Evolutionary conservation across 2,888 invertebrate species (phyloP).

Genomic region (Cantharis rufa): DNA sequence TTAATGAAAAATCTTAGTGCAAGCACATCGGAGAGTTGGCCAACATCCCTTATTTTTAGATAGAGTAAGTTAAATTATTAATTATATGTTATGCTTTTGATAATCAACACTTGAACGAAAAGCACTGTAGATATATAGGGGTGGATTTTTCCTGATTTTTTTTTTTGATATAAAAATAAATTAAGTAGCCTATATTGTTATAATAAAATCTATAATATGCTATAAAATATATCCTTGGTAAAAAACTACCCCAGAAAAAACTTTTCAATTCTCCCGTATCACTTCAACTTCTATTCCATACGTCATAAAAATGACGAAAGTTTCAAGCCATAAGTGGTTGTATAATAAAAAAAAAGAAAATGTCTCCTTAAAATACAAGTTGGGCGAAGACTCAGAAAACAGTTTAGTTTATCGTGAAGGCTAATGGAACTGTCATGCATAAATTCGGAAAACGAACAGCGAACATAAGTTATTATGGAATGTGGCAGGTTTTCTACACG

Average conservation of each 20-base stretch:
- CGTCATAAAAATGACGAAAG: constrained; percentile 1
- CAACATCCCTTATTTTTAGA: not conserved
- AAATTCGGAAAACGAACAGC: not conserved
- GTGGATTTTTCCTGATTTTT: not conserved
- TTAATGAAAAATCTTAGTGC: not conserved
- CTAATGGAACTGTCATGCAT: constrained; percentile 1
- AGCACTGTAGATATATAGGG: not conserved
- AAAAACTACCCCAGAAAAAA: not conserved
- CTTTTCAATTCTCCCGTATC: not conserved
- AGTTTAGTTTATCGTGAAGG: not conserved
- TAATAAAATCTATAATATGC: not conserved
- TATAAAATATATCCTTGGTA: not conserved
- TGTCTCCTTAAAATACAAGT: constrained; percentile 5
- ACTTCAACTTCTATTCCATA: constrained; percentile 1
- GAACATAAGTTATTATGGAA: not conserved
- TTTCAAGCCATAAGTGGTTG: not conserved
- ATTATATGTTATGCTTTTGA: not conserved
- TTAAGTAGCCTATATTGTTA: not conserved
- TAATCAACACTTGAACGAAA: not conserved
- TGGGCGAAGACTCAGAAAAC: not conserved
- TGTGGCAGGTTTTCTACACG: not conserved
- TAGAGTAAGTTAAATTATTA: not conserved
- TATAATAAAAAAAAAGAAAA: constrained; percentile 7
- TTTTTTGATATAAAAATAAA: not conserved
- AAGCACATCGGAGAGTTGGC: not conserved